Evolutionary conservation across 1,140 invertebrate species (phyloP).

Genomic region (Zaprionus inermis): DNA sequence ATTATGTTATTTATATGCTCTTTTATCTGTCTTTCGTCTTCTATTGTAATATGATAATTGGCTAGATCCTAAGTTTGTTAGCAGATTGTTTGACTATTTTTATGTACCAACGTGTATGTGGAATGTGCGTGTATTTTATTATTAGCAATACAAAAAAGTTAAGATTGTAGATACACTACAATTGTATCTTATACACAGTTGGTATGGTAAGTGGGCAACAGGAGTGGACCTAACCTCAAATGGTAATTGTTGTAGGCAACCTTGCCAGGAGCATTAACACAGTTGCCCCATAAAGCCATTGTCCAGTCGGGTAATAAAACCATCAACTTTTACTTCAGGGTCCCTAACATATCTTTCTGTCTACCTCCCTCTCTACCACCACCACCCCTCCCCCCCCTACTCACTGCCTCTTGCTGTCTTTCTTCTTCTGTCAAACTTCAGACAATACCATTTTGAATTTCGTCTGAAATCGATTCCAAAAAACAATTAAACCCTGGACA

Average conservation of each 20-base stretch:
- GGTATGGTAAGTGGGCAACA: neutral
- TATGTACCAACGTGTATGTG: conserved; percentile 60
- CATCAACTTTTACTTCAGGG: neutral
- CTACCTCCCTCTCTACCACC: too few species aligned
- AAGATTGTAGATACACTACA: conserved; percentile 58
- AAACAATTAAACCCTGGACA: conserved; percentile 66
- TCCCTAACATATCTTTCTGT: neutral
- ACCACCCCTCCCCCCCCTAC: neutral
- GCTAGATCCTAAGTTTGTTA: conserved; percentile 68
- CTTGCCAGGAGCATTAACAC: conserved; percentile 51
- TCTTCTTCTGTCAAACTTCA: neutral
- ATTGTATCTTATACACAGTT: neutral
- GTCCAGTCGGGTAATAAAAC: conserved; percentile 2
- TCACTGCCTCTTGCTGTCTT: neutral
- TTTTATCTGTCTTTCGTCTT: conserved; percentile 41
- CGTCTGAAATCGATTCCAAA: conserved; percentile 45
- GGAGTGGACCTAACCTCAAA: neutral
- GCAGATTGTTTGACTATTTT: conserved; percentile 75
- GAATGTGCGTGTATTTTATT: conserved; percentile 34
- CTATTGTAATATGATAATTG: conserved; percentile 55
- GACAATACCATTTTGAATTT: conserved; percentile 42
- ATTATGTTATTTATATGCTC: conserved; percentile 59
- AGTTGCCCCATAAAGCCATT: conserved; percentile 11
- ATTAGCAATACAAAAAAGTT: conserved; percentile 73
- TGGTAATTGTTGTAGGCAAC: conserved; percentile 18